Base-by-base conservation (phyloP, 2,888 invertebrate species). In the Plagiodera versicolora region DNA sequence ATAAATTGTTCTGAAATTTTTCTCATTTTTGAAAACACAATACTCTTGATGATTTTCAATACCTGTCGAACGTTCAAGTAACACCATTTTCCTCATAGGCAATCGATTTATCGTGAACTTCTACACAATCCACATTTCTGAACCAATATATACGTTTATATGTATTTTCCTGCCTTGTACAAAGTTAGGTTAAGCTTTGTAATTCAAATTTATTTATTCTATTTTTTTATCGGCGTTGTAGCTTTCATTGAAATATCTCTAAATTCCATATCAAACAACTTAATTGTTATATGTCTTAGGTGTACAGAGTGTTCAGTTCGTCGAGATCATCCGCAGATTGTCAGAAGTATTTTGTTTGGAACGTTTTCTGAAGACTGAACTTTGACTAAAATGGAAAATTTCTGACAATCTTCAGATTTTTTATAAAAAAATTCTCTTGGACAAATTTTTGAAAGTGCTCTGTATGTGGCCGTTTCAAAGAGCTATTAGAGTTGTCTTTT, bases 401-500 rank as follows among this genome's bases (percentile, higher is more conserved):
- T 32, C 32, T 2, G 32, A 32, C 32, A 32, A 32, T 32, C 11
- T 32, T 32, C n/a, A 16, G 45, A 4, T 16, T 39, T 17, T 14
- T 11, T 45, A n/a, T 18, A 10, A 45, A 1, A 2, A 45, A 8
- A 2, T 18, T 11, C 35, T 44, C 20, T 3, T 20, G 19, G 19
- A 5, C 10, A 17, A 53, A 52, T 56, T 50, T 39, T 47, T 28
- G 30, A 54, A 56, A 56, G 60, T 39, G 58, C 60, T 56, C 58
- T 60, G 64, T 66, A 66, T 58, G 61, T 44, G 35, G 44, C 44
- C 47, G 17, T 58, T 58, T 61, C 47, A 32, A 46, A 53, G 55
- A 53, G 58, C 61, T 60, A 58, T 52, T 61, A 61, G 57, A 55
- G 64, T 58, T 64, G 51, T 53, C 56, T 53, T 60, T 46, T 46